Percentiles rank a stretch among this genome's conserved stretches.
These are phyloP conservation scores for Hydrolagus colliei DNA, from an alignment of 2,797 vertebrate species.

Conservation along the genomic window DNA sequence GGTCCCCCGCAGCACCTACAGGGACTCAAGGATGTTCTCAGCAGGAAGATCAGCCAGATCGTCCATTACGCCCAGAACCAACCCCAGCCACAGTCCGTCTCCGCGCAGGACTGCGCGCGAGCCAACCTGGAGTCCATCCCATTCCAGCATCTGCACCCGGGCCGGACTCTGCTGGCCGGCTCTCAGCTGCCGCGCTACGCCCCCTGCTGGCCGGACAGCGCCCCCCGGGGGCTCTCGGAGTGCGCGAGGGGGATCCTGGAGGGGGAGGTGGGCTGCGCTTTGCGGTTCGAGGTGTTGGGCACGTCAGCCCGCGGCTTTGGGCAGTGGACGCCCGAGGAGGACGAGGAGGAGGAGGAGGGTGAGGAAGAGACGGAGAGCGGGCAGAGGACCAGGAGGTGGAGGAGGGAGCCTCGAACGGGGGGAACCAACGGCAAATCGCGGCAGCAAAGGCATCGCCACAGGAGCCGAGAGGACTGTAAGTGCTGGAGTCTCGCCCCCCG, in stretches of 20 bases:
- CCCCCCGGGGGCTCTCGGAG: conserved; percentile 46
- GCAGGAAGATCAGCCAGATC: conserved; percentile 87
- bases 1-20: conserved; percentile 78
- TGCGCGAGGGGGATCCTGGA: conserved; percentile 64
- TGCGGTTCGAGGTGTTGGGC: conserved; percentile 61
- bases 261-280: conserved; percentile 55
- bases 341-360: conserved; percentile 35
- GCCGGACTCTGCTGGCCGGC: conserved; percentile 72
- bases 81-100: conserved; percentile 62
- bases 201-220: conserved; percentile 67
- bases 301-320: conserved; percentile 47
- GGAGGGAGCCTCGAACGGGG: conserved; percentile 19
- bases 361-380: too few species aligned
- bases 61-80: conserved; percentile 92
- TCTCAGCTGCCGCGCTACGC: conserved; percentile 85
- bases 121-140: conserved; percentile 69
- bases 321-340: conserved; percentile 55
- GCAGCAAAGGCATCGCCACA: conserved; percentile 43
- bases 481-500: conserved; percentile 33
- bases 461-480: conserved; percentile 79
- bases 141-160: conserved; percentile 69
- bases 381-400: too few species aligned
- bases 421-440: conserved; percentile 39
- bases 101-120: conserved; percentile 55
- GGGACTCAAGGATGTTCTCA: conserved; percentile 85